phyloP scores from a whole-genome alignment of 2,797 vertebrate genomes.

The Halcyon badia region DNA sequence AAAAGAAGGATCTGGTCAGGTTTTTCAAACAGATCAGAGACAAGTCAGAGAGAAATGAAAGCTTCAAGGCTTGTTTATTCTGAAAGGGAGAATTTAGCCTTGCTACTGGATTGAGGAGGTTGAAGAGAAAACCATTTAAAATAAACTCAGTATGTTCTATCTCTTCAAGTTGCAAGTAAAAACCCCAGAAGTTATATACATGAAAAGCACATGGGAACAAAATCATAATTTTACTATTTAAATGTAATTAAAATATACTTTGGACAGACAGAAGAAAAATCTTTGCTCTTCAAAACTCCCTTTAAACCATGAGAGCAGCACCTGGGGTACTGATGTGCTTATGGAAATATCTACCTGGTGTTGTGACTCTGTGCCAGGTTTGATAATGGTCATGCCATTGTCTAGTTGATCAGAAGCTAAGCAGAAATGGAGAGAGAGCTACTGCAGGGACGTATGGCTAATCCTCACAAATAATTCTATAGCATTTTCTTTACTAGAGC shows the following conservation, averaged over 20 bases:
- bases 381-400: not conserved
- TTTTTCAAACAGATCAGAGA: slow-evolving; percentile 60
- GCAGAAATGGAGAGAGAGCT: not conserved
- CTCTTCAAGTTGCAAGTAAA: not conserved
- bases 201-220: not conserved
- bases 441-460: not conserved
- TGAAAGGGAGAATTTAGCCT: slow-evolving; percentile 15
- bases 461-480: not conserved
- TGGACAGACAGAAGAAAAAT: not conserved
- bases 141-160: not conserved
- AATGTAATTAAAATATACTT: slow-evolving; percentile 1
- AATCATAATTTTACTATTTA: not conserved
- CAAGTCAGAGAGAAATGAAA: slow-evolving; percentile 49
- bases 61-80: slow-evolving; percentile 18
- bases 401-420: not conserved
- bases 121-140: not conserved
- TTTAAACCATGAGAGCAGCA: not conserved
- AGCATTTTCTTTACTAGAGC: not conserved
- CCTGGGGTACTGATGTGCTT: not conserved
- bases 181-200: not conserved
- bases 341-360: not conserved
- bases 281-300: not conserved
- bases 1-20: slow-evolving; percentile 37
- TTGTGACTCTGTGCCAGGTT: not conserved
- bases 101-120: not conserved